phyloP scores from a whole-genome alignment of 2,113 vertebrate species.

The Cebus imitator region DNA sequence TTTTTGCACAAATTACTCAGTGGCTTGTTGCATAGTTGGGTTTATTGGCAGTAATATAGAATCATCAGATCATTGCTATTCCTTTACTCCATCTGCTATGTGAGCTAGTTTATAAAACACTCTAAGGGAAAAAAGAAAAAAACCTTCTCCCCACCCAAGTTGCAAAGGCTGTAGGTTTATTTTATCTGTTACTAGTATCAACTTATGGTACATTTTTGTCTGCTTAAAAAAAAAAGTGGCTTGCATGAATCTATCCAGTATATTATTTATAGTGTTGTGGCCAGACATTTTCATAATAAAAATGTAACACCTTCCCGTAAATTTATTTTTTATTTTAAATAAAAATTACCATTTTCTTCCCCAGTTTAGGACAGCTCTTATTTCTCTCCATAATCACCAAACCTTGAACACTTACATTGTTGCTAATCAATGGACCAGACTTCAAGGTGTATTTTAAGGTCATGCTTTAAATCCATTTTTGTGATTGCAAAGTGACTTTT shows the following conservation, averaged over 20 bases:
- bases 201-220: conserved; percentile 55
- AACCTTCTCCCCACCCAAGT: conserved; percentile 55
- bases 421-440: background rate
- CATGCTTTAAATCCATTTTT: background rate
- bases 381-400: background rate
- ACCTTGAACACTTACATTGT: background rate
- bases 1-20: background rate
- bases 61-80: background rate
- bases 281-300: conserved; percentile 51
- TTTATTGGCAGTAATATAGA: background rate
- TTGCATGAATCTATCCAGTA: conserved; percentile 8
- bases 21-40: background rate
- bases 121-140: background rate
- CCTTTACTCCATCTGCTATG: background rate
- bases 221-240: background rate
- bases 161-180: conserved; percentile 34
- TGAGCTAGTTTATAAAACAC: background rate
- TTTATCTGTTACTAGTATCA: conserved; percentile 64
- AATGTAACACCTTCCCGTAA: conserved; percentile 51
- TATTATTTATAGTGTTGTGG: conserved; percentile 56
- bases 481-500: background rate
- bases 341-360: conserved; percentile 29
- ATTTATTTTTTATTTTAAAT: conserved; percentile 52
- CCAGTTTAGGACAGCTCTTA: background rate
- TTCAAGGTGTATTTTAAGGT: background rate